Evolutionary conservation across 2,113 vertebrate genomes (phyloP).

Genomic region (Misgurnus mizolepis): DNA sequence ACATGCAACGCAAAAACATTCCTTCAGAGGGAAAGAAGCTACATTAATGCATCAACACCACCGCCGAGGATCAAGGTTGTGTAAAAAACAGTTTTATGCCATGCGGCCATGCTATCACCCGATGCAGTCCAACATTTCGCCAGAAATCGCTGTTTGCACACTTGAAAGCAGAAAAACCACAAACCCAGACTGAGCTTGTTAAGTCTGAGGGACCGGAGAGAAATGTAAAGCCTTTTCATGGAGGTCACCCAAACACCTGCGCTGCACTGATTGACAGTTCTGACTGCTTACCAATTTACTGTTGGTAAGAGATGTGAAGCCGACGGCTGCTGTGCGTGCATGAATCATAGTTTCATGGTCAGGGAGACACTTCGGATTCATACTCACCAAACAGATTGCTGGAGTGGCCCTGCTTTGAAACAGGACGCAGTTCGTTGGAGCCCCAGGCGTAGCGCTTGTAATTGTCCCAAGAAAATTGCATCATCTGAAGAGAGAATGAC

Average conservation of each 20-base stretch:
- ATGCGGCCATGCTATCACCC: background rate
- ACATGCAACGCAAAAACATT: background rate
- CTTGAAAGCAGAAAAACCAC: background rate
- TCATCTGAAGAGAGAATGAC: constrained; percentile 82
- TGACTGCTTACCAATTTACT: constrained; percentile 63
- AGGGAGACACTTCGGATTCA: background rate
- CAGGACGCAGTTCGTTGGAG: constrained; percentile 92
- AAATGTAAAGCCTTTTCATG: constrained; percentile 22
- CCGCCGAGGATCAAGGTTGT: constrained; percentile 4
- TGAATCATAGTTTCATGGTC: constrained; percentile 53
- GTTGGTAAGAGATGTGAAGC: constrained; percentile 67
- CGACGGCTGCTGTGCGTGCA: constrained; percentile 55
- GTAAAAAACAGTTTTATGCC: background rate
- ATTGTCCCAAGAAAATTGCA: constrained; percentile 97
- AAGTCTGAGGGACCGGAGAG: background rate
- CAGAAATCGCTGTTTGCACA: constrained; percentile 17
- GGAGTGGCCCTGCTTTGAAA: constrained; percentile 96
- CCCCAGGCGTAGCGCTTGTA: constrained; percentile 95
- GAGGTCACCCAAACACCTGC: constrained; percentile 12
- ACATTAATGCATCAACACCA: background rate
- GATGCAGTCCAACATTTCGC: background rate
- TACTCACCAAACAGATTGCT: constrained; percentile 99
- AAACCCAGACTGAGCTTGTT: constrained; percentile 5
- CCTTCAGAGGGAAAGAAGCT: constrained; percentile 9
- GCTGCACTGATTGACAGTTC: constrained; percentile 53